Evolutionary conservation across 2,888 invertebrate species (phyloP).

Genomic region (Cantharis nigra): DNA sequence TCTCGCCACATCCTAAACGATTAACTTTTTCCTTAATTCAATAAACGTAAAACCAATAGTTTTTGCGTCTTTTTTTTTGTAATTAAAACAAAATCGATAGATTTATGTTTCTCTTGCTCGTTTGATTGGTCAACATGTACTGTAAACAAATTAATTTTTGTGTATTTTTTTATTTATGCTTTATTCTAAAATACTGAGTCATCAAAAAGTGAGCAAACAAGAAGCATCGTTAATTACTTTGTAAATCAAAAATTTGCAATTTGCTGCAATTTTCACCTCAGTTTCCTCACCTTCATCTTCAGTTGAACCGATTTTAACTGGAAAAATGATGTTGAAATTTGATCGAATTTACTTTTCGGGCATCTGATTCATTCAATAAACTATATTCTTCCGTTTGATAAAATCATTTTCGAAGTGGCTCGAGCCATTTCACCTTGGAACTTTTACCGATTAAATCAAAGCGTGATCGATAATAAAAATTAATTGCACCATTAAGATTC

Average conservation of each 20-base stretch:
- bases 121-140: neutral
- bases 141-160: neutral
- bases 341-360: neutral
- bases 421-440: neutral
- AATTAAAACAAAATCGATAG: neutral
- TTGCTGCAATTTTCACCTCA: no score
- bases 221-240: no score
- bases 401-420: neutral
- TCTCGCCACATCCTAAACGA: neutral
- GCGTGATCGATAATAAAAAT: neutral
- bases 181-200: neutral
- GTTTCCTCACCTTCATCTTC: no score
- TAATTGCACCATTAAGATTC: neutral
- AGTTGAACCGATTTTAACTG: no score
- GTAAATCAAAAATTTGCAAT: neutral
- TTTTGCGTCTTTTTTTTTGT: neutral
- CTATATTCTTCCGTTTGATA: neutral
- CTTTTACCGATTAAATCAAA: neutral
- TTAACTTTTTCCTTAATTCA: neutral
- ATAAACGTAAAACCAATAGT: neutral
- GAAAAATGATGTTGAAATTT: neutral
- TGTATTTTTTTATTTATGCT: neutral
- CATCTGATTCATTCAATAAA: neutral
- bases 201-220: neutral
- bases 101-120: neutral